Evolutionary conservation across 2,113 vertebrate genomes (phyloP).

Genomic region (Amphiprion ocellaris): DNA sequence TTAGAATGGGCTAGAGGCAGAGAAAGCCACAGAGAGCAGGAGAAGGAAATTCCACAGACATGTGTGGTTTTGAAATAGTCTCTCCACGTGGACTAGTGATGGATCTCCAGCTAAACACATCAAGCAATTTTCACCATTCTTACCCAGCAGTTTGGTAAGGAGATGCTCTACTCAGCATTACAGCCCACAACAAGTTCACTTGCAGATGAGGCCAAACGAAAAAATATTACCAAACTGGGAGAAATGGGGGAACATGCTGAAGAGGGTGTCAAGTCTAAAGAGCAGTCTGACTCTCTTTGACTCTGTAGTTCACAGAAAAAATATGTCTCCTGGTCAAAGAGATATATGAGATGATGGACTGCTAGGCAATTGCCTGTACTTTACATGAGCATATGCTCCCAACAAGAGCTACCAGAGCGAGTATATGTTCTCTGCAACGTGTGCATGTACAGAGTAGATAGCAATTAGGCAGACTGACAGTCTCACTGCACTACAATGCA

Average conservation of each 20-base stretch:
- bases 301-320: conserved; percentile 7
- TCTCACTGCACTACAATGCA: conserved; percentile 51
- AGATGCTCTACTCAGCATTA: conserved; percentile 10
- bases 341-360: conserved; percentile 51
- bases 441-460: conserved; percentile 58
- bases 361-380: conserved; percentile 46
- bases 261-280: conserved; percentile 24
- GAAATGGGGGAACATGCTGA: conserved; percentile 6
- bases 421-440: conserved; percentile 57
- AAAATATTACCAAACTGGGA: conserved; percentile 25
- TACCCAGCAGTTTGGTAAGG: conserved; percentile 13
- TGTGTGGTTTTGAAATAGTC: conserved; percentile 19
- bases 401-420: conserved; percentile 67
- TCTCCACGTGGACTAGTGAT: conserved; percentile 15
- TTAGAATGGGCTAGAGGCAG: conserved; percentile 38
- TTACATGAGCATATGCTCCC: conserved; percentile 68
- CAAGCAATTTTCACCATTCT: conserved; percentile 49
- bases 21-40: conserved; percentile 16
- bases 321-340: conserved; percentile 40
- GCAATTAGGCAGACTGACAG: conserved; percentile 74
- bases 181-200: conserved; percentile 20
- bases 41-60: conserved; percentile 33
- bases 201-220: conserved; percentile 19
- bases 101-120: conserved; percentile 30
- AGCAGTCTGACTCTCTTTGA: conserved; percentile 13